Evolutionary conservation across 2,888 invertebrate species (phyloP).

Genomic region (Sympetrum striolatum): DNA sequence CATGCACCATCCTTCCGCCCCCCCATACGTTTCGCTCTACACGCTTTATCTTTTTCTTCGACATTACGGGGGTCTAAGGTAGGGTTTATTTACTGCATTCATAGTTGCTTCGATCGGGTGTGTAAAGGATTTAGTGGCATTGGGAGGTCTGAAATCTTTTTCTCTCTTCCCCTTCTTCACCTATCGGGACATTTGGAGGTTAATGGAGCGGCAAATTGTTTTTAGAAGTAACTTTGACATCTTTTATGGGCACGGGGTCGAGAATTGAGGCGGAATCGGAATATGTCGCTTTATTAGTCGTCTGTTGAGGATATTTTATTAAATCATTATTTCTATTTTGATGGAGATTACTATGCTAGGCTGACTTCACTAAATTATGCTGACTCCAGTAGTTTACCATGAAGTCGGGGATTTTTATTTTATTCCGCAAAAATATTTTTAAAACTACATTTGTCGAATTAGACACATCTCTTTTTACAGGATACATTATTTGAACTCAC

Average conservation of each 20-base stretch:
- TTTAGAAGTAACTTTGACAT: neutral
- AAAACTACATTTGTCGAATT: too few relatives aligned
- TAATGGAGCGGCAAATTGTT: neutral
- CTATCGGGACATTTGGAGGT: neutral
- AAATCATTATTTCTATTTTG: too few relatives aligned
- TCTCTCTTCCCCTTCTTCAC: neutral
- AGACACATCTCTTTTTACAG: too few relatives aligned
- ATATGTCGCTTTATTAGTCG: neutral
- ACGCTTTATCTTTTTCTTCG: neutral
- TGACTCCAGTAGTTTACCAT: too few relatives aligned
- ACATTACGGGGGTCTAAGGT: neutral
- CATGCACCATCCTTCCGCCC: too few relatives aligned
- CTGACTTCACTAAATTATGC: too few relatives aligned
- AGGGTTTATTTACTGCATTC: neutral
- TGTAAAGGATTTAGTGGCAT: neutral
- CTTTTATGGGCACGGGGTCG: neutral
- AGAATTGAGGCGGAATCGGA: neutral
- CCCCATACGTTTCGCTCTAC: too few relatives aligned
- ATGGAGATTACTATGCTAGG: too few relatives aligned
- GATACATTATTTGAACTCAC: too few relatives aligned
- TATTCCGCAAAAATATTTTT: too few relatives aligned
- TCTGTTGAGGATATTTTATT: too few relatives aligned
- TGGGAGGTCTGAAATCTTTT: neutral
- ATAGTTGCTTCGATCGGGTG: neutral
- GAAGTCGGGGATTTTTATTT: too few relatives aligned